Base-by-base conservation (phyloP, 2,888 invertebrate genomes). In the Choreutis nemorana region DNA sequence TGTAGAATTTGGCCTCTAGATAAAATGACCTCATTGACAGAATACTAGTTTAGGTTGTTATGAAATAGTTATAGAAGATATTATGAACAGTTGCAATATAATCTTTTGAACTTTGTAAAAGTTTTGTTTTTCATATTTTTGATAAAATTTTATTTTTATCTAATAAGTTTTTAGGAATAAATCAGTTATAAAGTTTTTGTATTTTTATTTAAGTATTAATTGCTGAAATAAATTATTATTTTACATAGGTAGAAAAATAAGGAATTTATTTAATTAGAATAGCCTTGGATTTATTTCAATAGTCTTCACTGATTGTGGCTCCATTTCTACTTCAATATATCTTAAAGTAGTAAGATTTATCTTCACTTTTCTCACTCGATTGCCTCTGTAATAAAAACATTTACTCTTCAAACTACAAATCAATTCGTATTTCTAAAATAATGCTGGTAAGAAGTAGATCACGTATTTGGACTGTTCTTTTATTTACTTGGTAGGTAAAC, bases 1-100 rank as follows among this genome's bases (percentile, higher is more conserved):
- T 88, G 85, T 50, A 83, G 87, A 64, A 79, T 94, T 31, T 91
- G 91, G 90, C 92, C 92, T 1, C 56, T 85, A 36, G 62, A 79
- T 50, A 75, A 77, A 53, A 67, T 79, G 6, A 50, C 58, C 9
- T 66, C 65, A 11, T 39, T 80, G 35, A 56, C 63, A 31, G 56
- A 65, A 37, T 53, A 48, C 36, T 64, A 40, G 45, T 25, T 12
- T 24, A 20, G 23, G 18, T 18, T 18, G 5, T 8, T 23, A 9
- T 9, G 5, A n/a, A 23, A 9, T 23, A 18, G 18, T 18, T 8
- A n/a, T n/a, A n/a, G n/a, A 2, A 18, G 2, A 18, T 7, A 18
- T 18, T 8, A 8, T 18, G 18, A 18, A 18, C 8, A 7, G 18
- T n/a, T n/a, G n/a, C n/a, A n/a, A n/a, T n/a, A n/a, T n/a, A n/a